Conservation (phyloP, 2,888 invertebrate genomes). For the Metalampra italica region DNA sequence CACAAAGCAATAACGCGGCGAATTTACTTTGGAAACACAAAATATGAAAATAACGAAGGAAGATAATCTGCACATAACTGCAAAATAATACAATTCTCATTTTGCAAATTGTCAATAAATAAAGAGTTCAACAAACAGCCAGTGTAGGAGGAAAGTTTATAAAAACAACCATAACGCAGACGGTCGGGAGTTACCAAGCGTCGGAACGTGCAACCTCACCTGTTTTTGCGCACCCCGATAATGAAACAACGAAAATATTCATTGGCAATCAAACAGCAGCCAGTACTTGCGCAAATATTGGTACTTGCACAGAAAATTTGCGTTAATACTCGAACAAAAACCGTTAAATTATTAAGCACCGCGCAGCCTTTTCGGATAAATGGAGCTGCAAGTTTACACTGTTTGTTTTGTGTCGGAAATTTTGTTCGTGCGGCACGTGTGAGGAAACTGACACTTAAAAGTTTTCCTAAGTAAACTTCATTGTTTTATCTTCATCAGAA, state of each 20-base stretch:
- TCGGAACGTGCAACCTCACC: constrained; percentile 25
- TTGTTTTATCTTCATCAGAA: constrained; percentile 1
- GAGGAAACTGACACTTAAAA: constrained; percentile 9
- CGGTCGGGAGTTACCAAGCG: constrained; percentile 29
- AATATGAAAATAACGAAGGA: constrained; percentile 27
- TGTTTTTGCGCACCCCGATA: constrained; percentile 20
- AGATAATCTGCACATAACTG: constrained; percentile 33
- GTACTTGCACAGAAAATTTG: constrained; percentile 34
- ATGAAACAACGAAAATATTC: constrained; percentile 49
- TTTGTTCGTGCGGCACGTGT: constrained; percentile 27
- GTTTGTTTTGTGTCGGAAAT: constrained; percentile 35
- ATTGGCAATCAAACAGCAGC: constrained; percentile 48
- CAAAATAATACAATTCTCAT: constrained; percentile 33
- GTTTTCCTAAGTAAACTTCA: constrained; percentile 5
- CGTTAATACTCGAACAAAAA: constrained; percentile 31
- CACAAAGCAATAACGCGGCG: constrained; percentile 42
- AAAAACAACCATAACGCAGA: constrained; percentile 19
- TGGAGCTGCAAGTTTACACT: constrained; percentile 27
- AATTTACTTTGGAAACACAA: constrained; percentile 38
- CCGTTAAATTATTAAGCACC: constrained; percentile 34
- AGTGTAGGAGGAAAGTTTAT: constrained; percentile 15
- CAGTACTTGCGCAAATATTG: constrained; percentile 48
- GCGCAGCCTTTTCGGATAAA: constrained; percentile 30
- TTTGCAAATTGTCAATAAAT: constrained; percentile 38
- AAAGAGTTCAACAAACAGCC: constrained; percentile 25